phyloP scores from a whole-genome alignment of 1,140 invertebrate species.

The Sitodiplosis mosellana region DNA sequence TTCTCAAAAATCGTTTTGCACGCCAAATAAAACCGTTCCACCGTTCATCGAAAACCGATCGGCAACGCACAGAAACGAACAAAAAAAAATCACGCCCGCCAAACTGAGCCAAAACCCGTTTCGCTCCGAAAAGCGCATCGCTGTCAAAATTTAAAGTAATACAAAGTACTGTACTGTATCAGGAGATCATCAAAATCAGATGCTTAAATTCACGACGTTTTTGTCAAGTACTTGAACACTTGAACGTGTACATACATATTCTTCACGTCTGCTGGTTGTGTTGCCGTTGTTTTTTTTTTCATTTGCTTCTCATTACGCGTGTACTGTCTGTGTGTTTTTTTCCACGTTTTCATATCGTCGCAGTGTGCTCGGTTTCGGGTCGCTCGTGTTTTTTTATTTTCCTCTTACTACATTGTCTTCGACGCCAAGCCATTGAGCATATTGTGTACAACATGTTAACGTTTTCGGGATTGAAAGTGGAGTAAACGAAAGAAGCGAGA shows the following conservation, averaged over 20 bases:
- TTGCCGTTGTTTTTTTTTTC: neutral
- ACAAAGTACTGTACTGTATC: conserved; percentile 25
- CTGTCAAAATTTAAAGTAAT: conserved; percentile 12
- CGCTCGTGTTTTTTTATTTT: too few relatives aligned
- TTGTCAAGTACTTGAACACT: neutral
- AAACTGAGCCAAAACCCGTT: neutral
- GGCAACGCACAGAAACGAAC: too few relatives aligned
- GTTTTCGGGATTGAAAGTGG: too few relatives aligned
- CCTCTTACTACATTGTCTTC: too few relatives aligned
- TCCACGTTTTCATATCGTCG: neutral
- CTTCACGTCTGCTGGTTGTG: neutral
- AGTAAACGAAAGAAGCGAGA: too few relatives aligned
- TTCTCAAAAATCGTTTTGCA: too few relatives aligned
- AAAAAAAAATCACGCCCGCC: neutral
- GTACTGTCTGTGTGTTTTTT: neutral
- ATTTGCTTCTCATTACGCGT: neutral
- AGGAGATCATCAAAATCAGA: conserved; percentile 18
- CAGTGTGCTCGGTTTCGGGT: neutral
- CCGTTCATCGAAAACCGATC: too few relatives aligned
- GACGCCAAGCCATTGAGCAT: too few relatives aligned
- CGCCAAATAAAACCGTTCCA: too few relatives aligned
- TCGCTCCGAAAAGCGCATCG: neutral
- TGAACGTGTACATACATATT: neutral
- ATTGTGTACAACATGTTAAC: too few relatives aligned
- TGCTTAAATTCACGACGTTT: conserved; percentile 20